Conservation (phyloP, 2,888 invertebrate genomes). For the Epistrophella euchroma region DNA sequence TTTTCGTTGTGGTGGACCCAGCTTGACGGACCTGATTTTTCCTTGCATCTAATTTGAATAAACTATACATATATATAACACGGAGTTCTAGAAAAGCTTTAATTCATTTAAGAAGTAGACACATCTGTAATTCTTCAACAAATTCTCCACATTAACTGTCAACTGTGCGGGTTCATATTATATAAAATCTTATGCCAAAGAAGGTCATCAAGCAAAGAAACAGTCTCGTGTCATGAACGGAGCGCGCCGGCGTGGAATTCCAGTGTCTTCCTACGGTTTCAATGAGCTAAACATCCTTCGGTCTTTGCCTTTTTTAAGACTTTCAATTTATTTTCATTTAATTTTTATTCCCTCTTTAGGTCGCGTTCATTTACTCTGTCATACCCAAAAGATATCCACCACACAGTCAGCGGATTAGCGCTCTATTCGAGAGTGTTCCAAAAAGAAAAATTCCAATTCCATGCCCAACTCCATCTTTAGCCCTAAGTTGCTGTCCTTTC, state of each 20-base stretch:
- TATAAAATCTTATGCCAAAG: slow-evolving; percentile 34
- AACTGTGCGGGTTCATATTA: background rate
- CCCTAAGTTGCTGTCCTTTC: slow-evolving; percentile 78
- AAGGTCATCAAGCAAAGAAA: slow-evolving; percentile 33
- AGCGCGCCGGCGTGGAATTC: background rate
- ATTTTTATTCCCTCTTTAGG: slow-evolving; percentile 33
- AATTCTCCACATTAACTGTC: slow-evolving; percentile 13
- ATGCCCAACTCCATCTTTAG: slow-evolving; percentile 76
- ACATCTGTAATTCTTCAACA: background rate
- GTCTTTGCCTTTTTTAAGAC: slow-evolving; percentile 55
- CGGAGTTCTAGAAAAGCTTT: background rate
- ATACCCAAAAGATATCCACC: slow-evolving; percentile 16
- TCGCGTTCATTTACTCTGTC: slow-evolving; percentile 40
- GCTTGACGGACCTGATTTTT: too few species aligned
- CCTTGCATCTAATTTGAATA: too few species aligned
- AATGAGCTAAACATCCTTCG: background rate
- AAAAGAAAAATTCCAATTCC: slow-evolving; percentile 26
- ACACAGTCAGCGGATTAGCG: background rate
- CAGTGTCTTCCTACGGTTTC: background rate
- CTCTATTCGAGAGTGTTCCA: slow-evolving; percentile 8
- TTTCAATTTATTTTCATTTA: slow-evolving; percentile 70
- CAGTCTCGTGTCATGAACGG: background rate
- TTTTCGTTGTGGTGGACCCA: too few species aligned
- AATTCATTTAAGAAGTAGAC: background rate
- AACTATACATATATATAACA: too few species aligned